Percentiles rank a stretch among this genome's conserved stretches.
Conservation (phyloP, 2,113 vertebrate species). For the Barnardius zonarius region DNA sequence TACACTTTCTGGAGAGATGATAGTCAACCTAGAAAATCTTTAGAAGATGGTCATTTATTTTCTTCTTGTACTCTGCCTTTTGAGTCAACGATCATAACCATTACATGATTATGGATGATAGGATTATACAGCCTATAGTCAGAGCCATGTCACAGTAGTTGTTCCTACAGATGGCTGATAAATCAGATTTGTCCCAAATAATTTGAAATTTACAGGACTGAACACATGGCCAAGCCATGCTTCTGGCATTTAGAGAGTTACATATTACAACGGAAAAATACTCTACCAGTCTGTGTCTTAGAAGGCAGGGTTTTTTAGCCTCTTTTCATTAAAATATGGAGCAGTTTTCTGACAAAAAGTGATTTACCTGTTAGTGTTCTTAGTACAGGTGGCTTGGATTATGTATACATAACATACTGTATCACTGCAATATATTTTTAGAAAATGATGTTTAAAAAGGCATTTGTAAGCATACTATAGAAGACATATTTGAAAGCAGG, state of each 20-base stretch:
- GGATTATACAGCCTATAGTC: background rate
- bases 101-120: background rate
- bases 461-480: background rate
- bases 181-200: constrained; percentile 27
- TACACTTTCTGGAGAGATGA: background rate
- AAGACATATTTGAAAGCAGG: background rate
- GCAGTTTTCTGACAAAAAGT: background rate
- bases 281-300: background rate
- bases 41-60: background rate
- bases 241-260: background rate
- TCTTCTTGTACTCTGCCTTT: background rate
- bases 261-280: background rate
- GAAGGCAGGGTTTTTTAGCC: background rate
- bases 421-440: background rate
- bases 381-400: background rate
- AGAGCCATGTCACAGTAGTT: background rate
- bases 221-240: background rate
- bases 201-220: background rate
- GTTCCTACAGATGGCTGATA: constrained; percentile 6
- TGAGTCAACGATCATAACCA: background rate
- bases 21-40: background rate
- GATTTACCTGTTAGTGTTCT: background rate
- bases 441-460: background rate
- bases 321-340: background rate
- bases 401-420: background rate